These are phyloP conservation scores for Martes flavigula DNA, from an alignment of 2,797 vertebrate species.

Conservation along the genomic window DNA sequence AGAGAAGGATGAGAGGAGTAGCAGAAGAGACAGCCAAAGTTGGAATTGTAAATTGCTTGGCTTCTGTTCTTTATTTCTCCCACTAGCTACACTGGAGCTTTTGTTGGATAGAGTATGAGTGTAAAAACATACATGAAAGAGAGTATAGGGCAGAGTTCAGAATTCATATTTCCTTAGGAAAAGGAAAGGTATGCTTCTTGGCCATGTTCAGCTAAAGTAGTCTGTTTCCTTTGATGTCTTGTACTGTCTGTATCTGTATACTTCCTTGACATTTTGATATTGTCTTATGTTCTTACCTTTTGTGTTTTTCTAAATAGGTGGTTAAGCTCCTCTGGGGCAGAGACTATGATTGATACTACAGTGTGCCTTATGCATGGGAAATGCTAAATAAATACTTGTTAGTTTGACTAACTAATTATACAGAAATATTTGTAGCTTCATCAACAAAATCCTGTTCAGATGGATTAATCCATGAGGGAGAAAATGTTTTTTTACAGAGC, in stretches of 20 bases:
- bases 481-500: background rate
- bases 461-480: background rate
- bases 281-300: background rate
- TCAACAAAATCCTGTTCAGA: slow-evolving; percentile 15
- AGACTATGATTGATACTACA: background rate
- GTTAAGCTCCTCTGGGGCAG: background rate
- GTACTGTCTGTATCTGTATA: background rate
- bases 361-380: background rate
- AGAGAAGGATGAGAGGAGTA: background rate
- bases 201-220: background rate
- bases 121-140: background rate
- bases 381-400: background rate
- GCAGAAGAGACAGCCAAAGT: background rate
- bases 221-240: slow-evolving; percentile 14
- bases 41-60: background rate
- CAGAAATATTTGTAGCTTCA: slow-evolving; percentile 9
- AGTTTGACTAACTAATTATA: background rate
- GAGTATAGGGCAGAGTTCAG: background rate
- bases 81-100: background rate
- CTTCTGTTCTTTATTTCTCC: background rate
- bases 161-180: slow-evolving; percentile 15
- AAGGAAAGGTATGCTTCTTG: slow-evolving; percentile 19
- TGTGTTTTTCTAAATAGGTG: background rate
- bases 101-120: background rate
- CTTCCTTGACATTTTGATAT: background rate